Conservation (phyloP, 2,797 vertebrate species). For the Amblyraja radiata region DNA sequence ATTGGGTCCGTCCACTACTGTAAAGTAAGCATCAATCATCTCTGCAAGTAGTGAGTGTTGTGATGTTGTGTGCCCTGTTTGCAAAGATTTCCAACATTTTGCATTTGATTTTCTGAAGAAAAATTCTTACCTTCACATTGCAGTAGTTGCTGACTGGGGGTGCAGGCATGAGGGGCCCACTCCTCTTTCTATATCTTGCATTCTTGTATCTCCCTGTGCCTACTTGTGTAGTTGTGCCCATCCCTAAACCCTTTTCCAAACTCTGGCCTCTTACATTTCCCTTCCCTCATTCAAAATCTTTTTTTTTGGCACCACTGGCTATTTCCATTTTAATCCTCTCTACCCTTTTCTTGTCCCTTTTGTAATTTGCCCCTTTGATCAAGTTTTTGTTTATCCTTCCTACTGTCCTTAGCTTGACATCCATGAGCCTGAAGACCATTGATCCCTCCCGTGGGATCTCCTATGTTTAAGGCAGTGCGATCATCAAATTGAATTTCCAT, state of each 20-base stretch:
- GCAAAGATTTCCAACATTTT: background rate
- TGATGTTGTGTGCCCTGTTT: background rate
- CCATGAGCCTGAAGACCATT: background rate
- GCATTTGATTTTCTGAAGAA: background rate
- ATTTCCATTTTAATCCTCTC: background rate
- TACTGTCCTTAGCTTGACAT: background rate
- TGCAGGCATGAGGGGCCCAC: too few relatives aligned
- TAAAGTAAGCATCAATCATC: background rate
- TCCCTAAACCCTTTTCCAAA: too few relatives aligned
- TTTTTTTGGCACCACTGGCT: background rate
- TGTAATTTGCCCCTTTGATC: background rate
- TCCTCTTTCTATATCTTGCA: background rate
- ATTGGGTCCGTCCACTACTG: background rate
- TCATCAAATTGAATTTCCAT: background rate
- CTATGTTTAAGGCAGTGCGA: background rate
- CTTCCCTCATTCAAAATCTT: background rate
- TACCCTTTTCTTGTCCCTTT: background rate
- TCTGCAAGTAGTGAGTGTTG: background rate
- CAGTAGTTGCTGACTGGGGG: background rate
- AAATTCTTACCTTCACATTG: background rate
- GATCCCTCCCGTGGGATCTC: background rate
- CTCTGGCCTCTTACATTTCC: background rate
- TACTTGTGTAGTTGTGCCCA: too few relatives aligned
- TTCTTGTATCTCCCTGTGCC: too few relatives aligned
- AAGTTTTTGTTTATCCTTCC: background rate